Evolutionary conservation across 2,113 vertebrate genomes (phyloP), one percentile per base, ranked within the genome.

Genomic region (Odontophorus gujanensis): DNA sequence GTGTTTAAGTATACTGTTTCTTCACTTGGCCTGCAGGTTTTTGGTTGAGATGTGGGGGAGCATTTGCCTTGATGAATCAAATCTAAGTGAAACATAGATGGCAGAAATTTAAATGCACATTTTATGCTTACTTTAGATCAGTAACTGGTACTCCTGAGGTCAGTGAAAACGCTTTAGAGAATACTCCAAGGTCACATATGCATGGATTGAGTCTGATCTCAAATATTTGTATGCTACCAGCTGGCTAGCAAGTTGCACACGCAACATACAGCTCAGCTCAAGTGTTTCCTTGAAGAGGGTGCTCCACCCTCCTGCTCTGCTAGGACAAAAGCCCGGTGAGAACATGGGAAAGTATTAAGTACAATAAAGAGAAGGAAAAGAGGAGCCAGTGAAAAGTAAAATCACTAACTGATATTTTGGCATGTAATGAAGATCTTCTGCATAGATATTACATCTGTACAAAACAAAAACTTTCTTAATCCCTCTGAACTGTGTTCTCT

Each of bases 381-480:
- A 67, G 76, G 11, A 88, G 55, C 26, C 68, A 57, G 73, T 75
- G 68, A 77, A 86, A 88, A 94, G 43, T 66, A 94, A 94, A 94
- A 79, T 51, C 58, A 57, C 19, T 76, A 89, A 85, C 9, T 77
- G 74, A 91, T 89, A 92, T 83, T 87, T 90, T 96, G 92, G 73
- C 92, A 81, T 12, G 16, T 65, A 76, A 69, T 0, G 0, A 72
- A 89, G 81, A 85, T 69, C 57, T 88, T 87, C 58, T 86, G 65
- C 45, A 85, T 38, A 83, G 84, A 85, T 93, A 90, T 93, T 77
- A 83, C 69, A 90, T 94, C 71, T 93, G 74, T 73, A 66, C 22
- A 59, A 90, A 95, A 93, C 61, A 96, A 79, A 84, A 86, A 47
- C 53, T 89, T 83, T 57, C 55, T 94, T 92, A 90, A 88, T 89